phyloP scores from a whole-genome alignment of 1,140 invertebrate genomes.

The Polypedilum vanderplanki region DNA sequence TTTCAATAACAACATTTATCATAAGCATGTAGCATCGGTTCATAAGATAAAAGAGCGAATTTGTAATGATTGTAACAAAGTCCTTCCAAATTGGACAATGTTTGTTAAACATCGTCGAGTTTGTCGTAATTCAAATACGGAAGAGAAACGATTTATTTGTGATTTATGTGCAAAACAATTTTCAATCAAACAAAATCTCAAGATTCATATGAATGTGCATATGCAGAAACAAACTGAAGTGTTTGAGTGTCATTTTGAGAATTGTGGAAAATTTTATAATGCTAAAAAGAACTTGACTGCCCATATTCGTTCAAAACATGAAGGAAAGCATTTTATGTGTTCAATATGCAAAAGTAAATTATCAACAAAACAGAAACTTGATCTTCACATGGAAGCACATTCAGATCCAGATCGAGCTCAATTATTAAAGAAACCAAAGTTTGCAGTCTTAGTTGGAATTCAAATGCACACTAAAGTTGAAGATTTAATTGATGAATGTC shows the following conservation, averaged over 20 bases:
- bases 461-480: conserved; percentile 35
- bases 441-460: conserved; percentile 36
- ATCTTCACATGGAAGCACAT: conserved; percentile 1
- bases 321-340: conserved; percentile 39
- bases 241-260: conserved; percentile 35
- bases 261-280: conserved; percentile 36
- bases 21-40: conserved; percentile 33
- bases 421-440: conserved; percentile 34
- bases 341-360: conserved; percentile 35
- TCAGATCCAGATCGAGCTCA: conserved; percentile 39
- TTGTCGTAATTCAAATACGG: neutral
- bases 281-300: conserved; percentile 39
- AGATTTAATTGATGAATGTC: conserved; percentile 34
- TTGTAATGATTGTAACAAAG: conserved; percentile 20
- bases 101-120: neutral
- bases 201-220: conserved; percentile 28
- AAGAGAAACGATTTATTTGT: neutral
- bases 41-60: neutral
- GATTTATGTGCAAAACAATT: neutral
- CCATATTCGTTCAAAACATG: conserved; percentile 35
- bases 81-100: conserved; percentile 24
- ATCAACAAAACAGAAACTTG: conserved; percentile 29
- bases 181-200: neutral
- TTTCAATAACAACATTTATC: conserved; percentile 38
- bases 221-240: neutral